Evolutionary conservation across 2,797 vertebrate genomes (phyloP), one percentile per base, ranked within the genome.

Genomic region (Cheirogaleus major): DNA sequence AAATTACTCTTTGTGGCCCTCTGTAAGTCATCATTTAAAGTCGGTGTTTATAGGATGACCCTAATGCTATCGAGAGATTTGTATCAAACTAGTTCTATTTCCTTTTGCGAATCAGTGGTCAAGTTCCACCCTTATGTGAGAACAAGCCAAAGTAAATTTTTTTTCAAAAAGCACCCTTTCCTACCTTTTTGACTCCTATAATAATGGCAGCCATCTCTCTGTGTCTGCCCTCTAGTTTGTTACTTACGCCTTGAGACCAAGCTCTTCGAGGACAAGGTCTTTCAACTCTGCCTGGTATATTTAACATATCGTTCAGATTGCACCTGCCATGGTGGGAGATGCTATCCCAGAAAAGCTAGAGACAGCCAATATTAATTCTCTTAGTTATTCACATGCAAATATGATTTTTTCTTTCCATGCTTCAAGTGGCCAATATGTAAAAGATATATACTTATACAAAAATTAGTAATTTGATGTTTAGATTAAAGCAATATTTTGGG

Each of bases 11-110:
- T 88, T 27, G 30, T 91, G 84, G 79, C 7, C 69, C 83, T 93
- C 43, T 94, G 70, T 91, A 95, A 96, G 96, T 88, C 23, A 92
- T 88, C 61, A 87, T 78, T 65, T 97, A 93, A 96, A 96, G 72
- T 23, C 52, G 23, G 57, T 81, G 13, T 93, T 95, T 87, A 59
- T 70, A 57, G 52, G 76, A 86, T 76, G 38, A 95, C 15, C 32
- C 35, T 78, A 50, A 80, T 32, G 11, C 15, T 95, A 17, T 27
- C 59, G 41, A 76, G 30, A 96, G 76, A 93, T 83, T 45, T 85
- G 23, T 43, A 83, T 61, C 76, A 91, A 89, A 87, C 52, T 20
- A 59, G 38, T 32, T 27, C 38, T 72, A 43, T 50, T 93, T 95
- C 48, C 85, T 91, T 96, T 67, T 79, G 55, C 87, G 81, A 81